phyloP scores from a whole-genome alignment of 2,888 invertebrate genomes.

The Cartodere bifasciata region DNA sequence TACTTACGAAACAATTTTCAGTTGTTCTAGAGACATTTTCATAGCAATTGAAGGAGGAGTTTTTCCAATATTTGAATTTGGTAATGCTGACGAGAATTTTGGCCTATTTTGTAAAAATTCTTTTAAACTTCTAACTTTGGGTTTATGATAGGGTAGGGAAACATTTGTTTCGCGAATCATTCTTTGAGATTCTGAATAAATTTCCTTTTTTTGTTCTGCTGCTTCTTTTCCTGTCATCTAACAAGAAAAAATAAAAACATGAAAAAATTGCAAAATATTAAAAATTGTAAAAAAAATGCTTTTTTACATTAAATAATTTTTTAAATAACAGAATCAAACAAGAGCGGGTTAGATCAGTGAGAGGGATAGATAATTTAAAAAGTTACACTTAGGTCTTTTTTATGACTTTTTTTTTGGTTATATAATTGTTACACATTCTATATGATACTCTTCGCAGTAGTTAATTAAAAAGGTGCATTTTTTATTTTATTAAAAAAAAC shows the following conservation, averaged over 20 bases:
- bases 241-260: conserved; percentile 13
- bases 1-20: conserved; percentile 53
- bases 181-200: conserved; percentile 75
- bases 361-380: too few relatives aligned
- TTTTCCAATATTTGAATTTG: conserved; percentile 23
- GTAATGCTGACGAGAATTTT: conserved; percentile 33
- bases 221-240: conserved; percentile 57
- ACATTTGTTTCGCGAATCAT: conserved; percentile 63
- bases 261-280: conserved; percentile 8
- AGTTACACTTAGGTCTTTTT: too few relatives aligned
- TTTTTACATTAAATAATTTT: conserved; percentile 11
- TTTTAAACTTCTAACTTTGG: conserved; percentile 63
- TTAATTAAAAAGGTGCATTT: too few relatives aligned
- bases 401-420: too few relatives aligned
- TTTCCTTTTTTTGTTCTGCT: conserved; percentile 56
- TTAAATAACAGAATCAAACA: too few relatives aligned
- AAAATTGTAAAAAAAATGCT: conserved; percentile 13
- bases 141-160: conserved; percentile 75
- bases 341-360: too few relatives aligned
- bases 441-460: too few relatives aligned
- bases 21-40: conserved; percentile 55
- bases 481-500: too few relatives aligned
- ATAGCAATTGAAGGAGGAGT: conserved; percentile 37
- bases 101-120: conserved; percentile 56
- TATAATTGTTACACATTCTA: too few relatives aligned